Evolutionary conservation across 2,113 vertebrate genomes (phyloP).

Genomic region (Myrmecobius fasciatus): DNA sequence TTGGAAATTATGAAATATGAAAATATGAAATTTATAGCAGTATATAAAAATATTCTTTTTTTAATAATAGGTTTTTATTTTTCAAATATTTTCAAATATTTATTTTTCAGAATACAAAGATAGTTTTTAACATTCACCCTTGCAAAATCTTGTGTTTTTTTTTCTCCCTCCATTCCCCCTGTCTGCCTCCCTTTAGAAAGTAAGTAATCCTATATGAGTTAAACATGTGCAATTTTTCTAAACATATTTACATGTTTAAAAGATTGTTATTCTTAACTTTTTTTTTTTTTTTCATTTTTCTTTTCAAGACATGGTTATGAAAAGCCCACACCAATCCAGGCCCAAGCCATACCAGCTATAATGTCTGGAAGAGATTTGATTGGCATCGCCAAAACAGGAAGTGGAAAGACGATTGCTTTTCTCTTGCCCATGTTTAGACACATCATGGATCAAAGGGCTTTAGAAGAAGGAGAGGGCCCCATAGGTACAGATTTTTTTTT

Average conservation of each 20-base stretch:
- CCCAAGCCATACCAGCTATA: conserved; percentile 97
- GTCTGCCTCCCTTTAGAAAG: too few relatives aligned
- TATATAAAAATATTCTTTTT: conserved; percentile 49
- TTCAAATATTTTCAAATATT: too few relatives aligned
- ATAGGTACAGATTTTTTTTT: conserved; percentile 86
- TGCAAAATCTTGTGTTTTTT: too few relatives aligned
- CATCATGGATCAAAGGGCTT: conserved; percentile 96
- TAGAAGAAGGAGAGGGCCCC: conserved; percentile 97
- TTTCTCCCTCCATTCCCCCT: too few relatives aligned
- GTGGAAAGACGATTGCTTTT: conserved; percentile 98
- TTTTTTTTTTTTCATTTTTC: conserved; percentile 49
- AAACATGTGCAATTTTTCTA: too few relatives aligned
- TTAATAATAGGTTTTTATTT: too few relatives aligned
- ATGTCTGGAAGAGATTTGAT: conserved; percentile 98
- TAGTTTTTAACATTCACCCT: too few relatives aligned
- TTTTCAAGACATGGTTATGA: conserved; percentile 93
- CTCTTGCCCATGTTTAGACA: conserved; percentile 98
- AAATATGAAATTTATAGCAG: background rate
- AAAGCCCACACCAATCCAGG: conserved; percentile 97
- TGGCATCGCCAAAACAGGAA: conserved; percentile 98
- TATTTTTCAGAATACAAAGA: too few relatives aligned
- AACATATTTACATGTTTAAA: background rate
- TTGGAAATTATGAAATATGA: too few relatives aligned
- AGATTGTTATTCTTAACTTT: conserved; percentile 32
- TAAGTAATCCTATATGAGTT: too few relatives aligned